phyloP scores from a whole-genome alignment of 2,113 vertebrate genomes.

The Centrocercus urophasianus region DNA sequence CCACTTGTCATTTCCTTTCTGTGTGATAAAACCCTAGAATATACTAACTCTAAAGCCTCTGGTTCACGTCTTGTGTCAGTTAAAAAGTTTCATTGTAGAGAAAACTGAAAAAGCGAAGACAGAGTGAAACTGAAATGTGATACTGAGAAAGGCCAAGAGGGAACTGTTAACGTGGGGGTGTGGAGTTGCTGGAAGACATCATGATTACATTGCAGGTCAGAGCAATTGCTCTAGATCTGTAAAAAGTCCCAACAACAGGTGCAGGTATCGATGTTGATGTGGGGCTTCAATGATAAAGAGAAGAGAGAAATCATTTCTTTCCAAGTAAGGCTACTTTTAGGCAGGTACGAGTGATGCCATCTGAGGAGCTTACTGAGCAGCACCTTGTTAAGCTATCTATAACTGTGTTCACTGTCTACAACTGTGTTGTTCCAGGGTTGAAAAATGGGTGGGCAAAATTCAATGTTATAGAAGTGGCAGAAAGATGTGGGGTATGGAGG shows the following conservation, averaged over 20 bases:
- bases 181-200: neutral
- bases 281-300: neutral
- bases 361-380: neutral
- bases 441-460: neutral
- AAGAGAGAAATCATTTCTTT: neutral
- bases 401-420: neutral
- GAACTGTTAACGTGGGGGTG: neutral
- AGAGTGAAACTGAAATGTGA: neutral
- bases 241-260: neutral
- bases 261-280: neutral
- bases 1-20: neutral
- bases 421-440: neutral
- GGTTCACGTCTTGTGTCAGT: neutral
- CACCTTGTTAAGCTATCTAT: neutral
- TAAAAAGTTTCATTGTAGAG: neutral
- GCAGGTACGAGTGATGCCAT: neutral
- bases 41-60: neutral
- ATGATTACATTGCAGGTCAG: neutral
- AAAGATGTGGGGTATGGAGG: neutral
- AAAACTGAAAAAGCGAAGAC: neutral
- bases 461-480: neutral
- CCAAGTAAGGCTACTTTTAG: neutral
- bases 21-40: neutral
- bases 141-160: neutral
- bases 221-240: neutral